phyloP scores from a whole-genome alignment of 2,888 invertebrate genomes.

The Leucozona laternaria region DNA sequence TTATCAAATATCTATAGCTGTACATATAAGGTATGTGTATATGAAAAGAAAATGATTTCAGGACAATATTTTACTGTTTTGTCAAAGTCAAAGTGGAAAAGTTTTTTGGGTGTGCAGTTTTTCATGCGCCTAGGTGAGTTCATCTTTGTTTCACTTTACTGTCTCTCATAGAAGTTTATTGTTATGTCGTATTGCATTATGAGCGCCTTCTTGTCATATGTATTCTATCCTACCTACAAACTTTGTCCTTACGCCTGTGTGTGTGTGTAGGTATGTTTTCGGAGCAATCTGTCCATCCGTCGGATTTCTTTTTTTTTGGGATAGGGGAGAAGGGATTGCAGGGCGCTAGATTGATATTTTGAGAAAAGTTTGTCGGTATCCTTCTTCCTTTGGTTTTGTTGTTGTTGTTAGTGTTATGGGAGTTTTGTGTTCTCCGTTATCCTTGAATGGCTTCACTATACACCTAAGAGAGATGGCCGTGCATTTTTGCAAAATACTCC shows the following conservation, averaged over 20 bases:
- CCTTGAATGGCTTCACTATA: background rate
- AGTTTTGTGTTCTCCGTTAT: background rate
- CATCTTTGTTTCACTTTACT: constrained; percentile 60
- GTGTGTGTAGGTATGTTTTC: background rate
- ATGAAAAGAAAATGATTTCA: constrained; percentile 51
- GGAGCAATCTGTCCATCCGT: constrained; percentile 28
- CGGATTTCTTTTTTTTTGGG: background rate
- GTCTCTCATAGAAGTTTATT: constrained; percentile 65
- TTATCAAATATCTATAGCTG: background rate
- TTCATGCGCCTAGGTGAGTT: constrained; percentile 74
- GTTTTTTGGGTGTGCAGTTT: constrained; percentile 64
- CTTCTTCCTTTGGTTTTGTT: background rate
- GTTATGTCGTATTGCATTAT: constrained; percentile 72
- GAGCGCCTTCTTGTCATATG: constrained; percentile 42
- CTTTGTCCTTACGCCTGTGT: constrained; percentile 47
- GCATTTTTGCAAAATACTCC: constrained; percentile 26
- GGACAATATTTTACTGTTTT: constrained; percentile 69
- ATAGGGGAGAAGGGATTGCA: too few relatives aligned
- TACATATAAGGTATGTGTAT: background rate
- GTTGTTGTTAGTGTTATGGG: background rate
- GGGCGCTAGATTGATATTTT: background rate
- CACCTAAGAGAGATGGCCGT: constrained; percentile 17
- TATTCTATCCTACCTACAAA: constrained; percentile 33
- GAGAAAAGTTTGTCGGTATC: background rate
- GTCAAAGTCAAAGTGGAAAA: constrained; percentile 74